These are phyloP conservation scores for Trematomus loennbergii DNA, from an alignment of 2,113 vertebrate species.

Conservation along the genomic window DNA sequence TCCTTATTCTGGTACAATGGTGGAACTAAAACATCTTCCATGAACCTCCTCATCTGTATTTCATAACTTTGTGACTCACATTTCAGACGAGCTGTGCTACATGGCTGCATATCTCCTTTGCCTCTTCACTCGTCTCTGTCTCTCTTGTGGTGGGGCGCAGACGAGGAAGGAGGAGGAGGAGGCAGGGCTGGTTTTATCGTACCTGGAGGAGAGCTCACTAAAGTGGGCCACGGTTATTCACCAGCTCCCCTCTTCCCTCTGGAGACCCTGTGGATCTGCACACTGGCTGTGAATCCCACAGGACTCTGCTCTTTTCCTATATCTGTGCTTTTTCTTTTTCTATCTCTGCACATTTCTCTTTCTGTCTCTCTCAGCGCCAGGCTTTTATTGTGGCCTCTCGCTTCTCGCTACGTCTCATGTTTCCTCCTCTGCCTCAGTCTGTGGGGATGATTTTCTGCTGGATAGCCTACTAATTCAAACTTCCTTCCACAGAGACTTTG, in stretches of 20 bases:
- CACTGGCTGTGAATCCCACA: constrained; percentile 60
- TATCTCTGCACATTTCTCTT: constrained; percentile 56
- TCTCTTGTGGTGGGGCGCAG: constrained; percentile 38
- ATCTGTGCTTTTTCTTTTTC: constrained; percentile 65
- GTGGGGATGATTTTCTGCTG: constrained; percentile 51
- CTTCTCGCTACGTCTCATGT: constrained; percentile 26
- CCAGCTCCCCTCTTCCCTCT: constrained; percentile 73
- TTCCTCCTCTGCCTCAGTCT: constrained; percentile 46
- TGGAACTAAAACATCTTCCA: constrained; percentile 14
- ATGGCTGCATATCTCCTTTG: constrained; percentile 24
- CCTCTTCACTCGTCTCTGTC: constrained; percentile 3
- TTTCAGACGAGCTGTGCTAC: constrained; percentile 12
- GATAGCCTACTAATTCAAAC: constrained; percentile 52
- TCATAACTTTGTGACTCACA: constrained; percentile 35
- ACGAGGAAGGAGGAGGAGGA: constrained; percentile 33
- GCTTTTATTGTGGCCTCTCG: constrained; percentile 61
- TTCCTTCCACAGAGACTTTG: constrained; percentile 46
- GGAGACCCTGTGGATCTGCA: constrained; percentile 65
- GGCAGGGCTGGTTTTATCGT: constrained; percentile 56
- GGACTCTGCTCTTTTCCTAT: constrained; percentile 64
- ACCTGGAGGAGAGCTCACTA: constrained; percentile 73
- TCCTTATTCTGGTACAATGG: background rate
- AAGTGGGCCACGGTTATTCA: constrained; percentile 86
- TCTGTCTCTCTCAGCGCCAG: constrained; percentile 29
- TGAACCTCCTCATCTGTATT: constrained; percentile 17